Base-by-base conservation (phyloP, 2,797 vertebrate species). In the Macropus fuliginosus region DNA sequence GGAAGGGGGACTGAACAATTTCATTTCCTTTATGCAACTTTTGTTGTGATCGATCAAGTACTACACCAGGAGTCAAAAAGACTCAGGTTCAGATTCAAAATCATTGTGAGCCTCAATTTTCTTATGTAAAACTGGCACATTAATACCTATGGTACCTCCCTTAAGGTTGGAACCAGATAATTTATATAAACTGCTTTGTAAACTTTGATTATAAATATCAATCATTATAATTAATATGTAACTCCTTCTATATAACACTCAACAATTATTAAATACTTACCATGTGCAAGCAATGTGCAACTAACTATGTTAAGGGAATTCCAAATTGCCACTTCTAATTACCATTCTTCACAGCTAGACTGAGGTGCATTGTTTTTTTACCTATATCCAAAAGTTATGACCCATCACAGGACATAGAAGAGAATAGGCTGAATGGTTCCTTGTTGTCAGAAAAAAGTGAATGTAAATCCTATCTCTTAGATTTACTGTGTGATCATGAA, bases 1-100 rank as follows among this genome's bases (percentile, higher is more conserved):
- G 29, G 50, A 94, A 91, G 92, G 56, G 59, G 92, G 96, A 55
- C 93, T 40, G 27, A 93, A 89, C 34, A 27, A 10, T 52, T 56
- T 93, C 46, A 56, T 52, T 56, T 93, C 74, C 29, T 11, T 90
- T 54, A 90, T 31, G 29, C 89, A 90, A 40, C n/a, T 18, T 6
- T 66, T n/a, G 62, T n/a, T 74, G 66, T 40, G n/a, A 74, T 74
- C 40, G 16, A 74, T 40, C 5, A 9, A 66, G 13, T 74, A 40
- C 27, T 16, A 21, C 2, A 11, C 66, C 5, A 40, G 66, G 34
- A 28, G 5, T 21, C 34, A 74, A 18, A 16, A 74, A 9, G 14
- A 8, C 40, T 52, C 52, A 16, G 34, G 5, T 74, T 74, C 66
- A 74, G 40, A 74, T 74, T n/a, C 66, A 74, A 40, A 40, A 40